Evolutionary conservation across 1,140 invertebrate genomes (phyloP), one percentile per base, ranked within the genome.

Genomic region (Piezodorus guildinii): DNA sequence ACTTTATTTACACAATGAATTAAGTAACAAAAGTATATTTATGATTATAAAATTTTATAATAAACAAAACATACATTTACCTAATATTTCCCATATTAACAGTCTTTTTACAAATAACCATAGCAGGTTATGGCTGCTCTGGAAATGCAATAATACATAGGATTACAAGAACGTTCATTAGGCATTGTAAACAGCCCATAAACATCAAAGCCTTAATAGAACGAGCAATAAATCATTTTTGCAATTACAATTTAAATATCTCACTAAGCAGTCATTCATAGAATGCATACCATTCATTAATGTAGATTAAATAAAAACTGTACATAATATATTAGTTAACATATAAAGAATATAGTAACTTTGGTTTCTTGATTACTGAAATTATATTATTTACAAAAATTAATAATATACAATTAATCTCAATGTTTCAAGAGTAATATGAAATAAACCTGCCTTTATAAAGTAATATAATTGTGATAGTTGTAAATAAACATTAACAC

Each of bases 11-110:
- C 52, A 56, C 14, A 23, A 25, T 56, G 17, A 56, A 56, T 56
- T 19, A 56, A 25, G 52, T 56, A 56, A 56, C 52, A 56, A 56
- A 56, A 56, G 52, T 56, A 56, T 56, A 56, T 56, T 56, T 56
- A 56, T 56, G 52, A 56, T 56, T 56, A 56, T 56, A 56, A 56
- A 56, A 56, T 56, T 56, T 56, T 14, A 56, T 56, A 56, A 56
- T 56, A 56, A 56, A 56, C 52, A 56, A 56, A 56, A 56, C 52
- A 56, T 56, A 56, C 52, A 56, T 56, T 56, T 56, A 25, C 52
- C 52, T 56, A 56, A 23, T 25, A 19, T 56, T 56, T 56, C 17
- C 52, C 52, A 56, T 56, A 56, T 56, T 56, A 56, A 56, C 52
- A 56, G 52, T 56, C 52, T 56, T 56, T 56, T 56, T 56, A 25